Percentiles rank a stretch among this genome's conserved stretches.
phyloP scores from a whole-genome alignment of 2,888 invertebrate genomes.

The Drosophila niveifrons region DNA sequence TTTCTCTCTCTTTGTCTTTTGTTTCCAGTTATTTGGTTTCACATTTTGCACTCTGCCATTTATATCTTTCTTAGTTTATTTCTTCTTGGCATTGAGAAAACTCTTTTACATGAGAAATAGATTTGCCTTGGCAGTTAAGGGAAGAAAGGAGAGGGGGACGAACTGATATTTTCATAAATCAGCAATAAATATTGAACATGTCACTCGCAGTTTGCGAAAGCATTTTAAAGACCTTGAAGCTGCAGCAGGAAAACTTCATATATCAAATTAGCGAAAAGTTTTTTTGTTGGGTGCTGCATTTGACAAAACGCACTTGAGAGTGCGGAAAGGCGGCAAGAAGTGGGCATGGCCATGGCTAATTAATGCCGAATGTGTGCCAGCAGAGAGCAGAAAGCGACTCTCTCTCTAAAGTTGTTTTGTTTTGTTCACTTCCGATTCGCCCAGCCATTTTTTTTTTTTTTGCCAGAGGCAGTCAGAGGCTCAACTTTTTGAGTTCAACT shows the following conservation, averaged over 20 bases:
- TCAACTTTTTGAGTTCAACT: constrained; percentile 80
- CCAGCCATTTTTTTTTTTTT: constrained; percentile 21
- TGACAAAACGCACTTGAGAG: constrained; percentile 58
- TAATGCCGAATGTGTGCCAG: constrained; percentile 68
- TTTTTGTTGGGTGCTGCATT: constrained; percentile 39
- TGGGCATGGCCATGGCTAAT: constrained; percentile 63
- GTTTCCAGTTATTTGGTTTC: constrained; percentile 71
- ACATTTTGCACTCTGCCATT: constrained; percentile 47
- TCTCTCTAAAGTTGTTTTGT: constrained; percentile 69
- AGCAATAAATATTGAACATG: constrained; percentile 70
- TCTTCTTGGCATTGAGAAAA: constrained; percentile 57
- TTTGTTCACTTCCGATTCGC: constrained; percentile 50
- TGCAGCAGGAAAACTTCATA: constrained; percentile 17
- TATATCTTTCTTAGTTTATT: constrained; percentile 48
- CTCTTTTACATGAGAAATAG: constrained; percentile 73
- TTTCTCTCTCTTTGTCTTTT: constrained; percentile 25
- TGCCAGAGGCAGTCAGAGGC: constrained; percentile 65
- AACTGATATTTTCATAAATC: constrained; percentile 72
- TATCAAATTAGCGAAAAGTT: constrained; percentile 35
- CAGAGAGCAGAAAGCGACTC: constrained; percentile 49
- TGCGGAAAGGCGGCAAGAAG: background rate
- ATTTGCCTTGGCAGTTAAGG: constrained; percentile 57
- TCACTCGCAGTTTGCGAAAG: constrained; percentile 56
- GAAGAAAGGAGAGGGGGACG: constrained; percentile 1
- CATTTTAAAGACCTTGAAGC: constrained; percentile 39